Evolutionary conservation across 2,888 invertebrate genomes (phyloP).

Genomic region (Apamea crenata): DNA sequence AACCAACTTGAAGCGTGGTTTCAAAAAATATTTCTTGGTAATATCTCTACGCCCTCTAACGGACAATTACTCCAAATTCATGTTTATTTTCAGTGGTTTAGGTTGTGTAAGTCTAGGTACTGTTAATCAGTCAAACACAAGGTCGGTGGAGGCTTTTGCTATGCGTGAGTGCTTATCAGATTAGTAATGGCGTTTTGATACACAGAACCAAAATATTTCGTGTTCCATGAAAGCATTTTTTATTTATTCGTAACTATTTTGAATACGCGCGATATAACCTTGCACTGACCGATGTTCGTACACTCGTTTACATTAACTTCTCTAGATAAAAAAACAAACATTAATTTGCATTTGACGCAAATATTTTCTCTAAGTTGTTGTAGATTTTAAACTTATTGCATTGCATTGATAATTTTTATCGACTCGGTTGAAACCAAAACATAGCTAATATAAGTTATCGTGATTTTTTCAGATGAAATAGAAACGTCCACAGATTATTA

Average conservation of each 20-base stretch:
- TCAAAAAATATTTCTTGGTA: not conserved
- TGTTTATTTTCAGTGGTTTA: not conserved
- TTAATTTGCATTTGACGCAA: conserved; percentile 7
- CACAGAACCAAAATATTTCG: not conserved
- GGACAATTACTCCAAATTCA: not conserved
- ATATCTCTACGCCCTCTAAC: not conserved
- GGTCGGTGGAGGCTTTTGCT: not conserved
- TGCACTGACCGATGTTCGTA: conserved; percentile 18
- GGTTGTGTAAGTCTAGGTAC: not conserved
- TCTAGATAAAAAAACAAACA: conserved; percentile 16
- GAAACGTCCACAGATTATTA: not conserved
- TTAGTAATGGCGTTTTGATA: not conserved
- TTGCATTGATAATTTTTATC: not conserved
- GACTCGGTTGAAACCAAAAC: not conserved
- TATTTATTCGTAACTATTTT: conserved; percentile 29
- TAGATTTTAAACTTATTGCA: not conserved
- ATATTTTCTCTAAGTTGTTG: not conserved
- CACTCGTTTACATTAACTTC: conserved; percentile 29
- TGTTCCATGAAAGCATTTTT: conserved; percentile 11
- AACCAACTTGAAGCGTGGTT: not conserved
- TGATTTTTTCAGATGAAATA: not conserved
- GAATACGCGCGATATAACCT: conserved; percentile 34
- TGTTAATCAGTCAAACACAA: not conserved
- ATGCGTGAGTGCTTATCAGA: not conserved
- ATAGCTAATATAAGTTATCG: not conserved